Conservation (phyloP, 2,113 vertebrate species). For the Sinocyclocheilus anshuiensis region DNA sequence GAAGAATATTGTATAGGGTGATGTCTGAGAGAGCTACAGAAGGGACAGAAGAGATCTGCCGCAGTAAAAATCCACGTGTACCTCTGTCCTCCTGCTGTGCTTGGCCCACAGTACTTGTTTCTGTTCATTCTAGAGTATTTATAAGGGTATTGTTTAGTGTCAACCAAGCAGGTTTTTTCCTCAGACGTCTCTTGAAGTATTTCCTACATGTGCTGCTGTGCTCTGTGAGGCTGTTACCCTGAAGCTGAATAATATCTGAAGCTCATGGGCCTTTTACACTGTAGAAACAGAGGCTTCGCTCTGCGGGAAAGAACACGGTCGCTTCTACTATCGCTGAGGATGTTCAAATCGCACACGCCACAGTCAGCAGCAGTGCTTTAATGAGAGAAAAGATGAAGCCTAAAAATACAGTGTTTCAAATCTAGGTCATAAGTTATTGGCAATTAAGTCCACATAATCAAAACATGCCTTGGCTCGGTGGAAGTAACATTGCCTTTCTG, state of each 20-base stretch:
- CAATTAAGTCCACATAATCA: slow-evolving; percentile 26
- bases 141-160: slow-evolving; percentile 37
- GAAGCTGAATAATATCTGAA: slow-evolving; percentile 38
- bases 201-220: slow-evolving; percentile 19
- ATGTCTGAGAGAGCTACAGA: not conserved
- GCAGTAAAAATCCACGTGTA: not conserved
- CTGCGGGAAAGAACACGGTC: slow-evolving; percentile 19
- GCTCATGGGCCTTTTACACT: slow-evolving; percentile 24
- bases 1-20: not conserved
- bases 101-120: slow-evolving; percentile 27
- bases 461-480: not conserved
- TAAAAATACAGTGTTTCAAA: slow-evolving; percentile 28
- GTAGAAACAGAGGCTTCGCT: slow-evolving; percentile 1
- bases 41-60: not conserved
- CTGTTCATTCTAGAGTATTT: slow-evolving; percentile 44
- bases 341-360: not conserved
- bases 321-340: slow-evolving; percentile 18
- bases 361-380: slow-evolving; percentile 8
- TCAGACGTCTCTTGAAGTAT: slow-evolving; percentile 38
- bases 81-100: not conserved
- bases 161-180: not conserved
- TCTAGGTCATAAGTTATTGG: slow-evolving; percentile 24
- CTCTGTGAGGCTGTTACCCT: slow-evolving; percentile 25
- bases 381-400: slow-evolving; percentile 32
- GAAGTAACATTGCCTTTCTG: slow-evolving; percentile 40